A percentile compares a stretch with the other conserved stretches of the same genome.
Conservation (phyloP, 2,888 invertebrate species). For the Dynastes maya region DNA sequence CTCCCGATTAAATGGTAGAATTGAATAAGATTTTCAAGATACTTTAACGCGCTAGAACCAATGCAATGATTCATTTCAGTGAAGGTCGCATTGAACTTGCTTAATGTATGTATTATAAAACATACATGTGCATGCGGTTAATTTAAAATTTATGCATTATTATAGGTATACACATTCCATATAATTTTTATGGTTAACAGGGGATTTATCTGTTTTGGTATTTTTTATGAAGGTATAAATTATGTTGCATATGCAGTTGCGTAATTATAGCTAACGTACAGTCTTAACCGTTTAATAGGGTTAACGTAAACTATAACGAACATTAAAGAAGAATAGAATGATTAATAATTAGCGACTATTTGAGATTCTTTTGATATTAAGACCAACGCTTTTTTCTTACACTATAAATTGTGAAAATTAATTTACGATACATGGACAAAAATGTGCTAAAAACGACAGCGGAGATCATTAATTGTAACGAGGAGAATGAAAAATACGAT, state of each 20-base stretch:
- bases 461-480: too few relatives aligned
- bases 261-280: background rate
- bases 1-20: background rate
- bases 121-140: constrained; percentile 1
- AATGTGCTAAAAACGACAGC: too few relatives aligned
- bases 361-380: too few relatives aligned
- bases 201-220: constrained; percentile 4
- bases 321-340: too few relatives aligned
- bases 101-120: background rate
- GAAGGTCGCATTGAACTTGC: constrained; percentile 10
- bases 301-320: too few relatives aligned
- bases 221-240: background rate
- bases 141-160: background rate
- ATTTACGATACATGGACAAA: too few relatives aligned
- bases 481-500: too few relatives aligned
- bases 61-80: background rate
- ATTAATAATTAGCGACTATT: too few relatives aligned
- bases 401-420: too few relatives aligned
- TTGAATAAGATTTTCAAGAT: background rate
- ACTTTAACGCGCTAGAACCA: background rate
- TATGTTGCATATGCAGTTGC: background rate
- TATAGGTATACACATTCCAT: background rate
- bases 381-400: too few relatives aligned
- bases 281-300: too few relatives aligned
- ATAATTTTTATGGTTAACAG: constrained; percentile 3